Percentiles rank a stretch among this genome's conserved stretches.
These are phyloP conservation scores for Micronycteris hirsuta DNA, from an alignment of 2,113 vertebrate species.

Conservation along the genomic window DNA sequence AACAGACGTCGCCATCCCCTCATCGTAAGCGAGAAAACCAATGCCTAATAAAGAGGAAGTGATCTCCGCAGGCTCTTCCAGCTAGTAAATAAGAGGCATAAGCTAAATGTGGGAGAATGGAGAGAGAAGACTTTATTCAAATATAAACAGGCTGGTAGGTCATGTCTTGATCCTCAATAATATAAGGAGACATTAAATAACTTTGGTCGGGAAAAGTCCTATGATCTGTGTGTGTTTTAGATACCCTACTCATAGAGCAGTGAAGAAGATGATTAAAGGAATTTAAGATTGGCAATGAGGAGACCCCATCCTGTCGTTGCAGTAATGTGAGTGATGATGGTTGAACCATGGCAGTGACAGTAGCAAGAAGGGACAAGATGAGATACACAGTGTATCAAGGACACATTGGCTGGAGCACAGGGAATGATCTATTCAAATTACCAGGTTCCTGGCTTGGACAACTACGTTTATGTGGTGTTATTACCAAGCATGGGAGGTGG, in stretches of 20 bases:
- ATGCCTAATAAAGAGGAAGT: background rate
- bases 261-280: background rate
- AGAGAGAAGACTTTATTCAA: background rate
- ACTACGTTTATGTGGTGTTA: background rate
- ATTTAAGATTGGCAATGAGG: background rate
- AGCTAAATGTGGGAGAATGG: background rate
- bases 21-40: background rate
- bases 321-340: background rate
- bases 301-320: background rate
- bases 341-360: background rate
- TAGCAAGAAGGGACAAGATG: background rate
- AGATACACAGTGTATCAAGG: background rate
- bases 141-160: background rate
- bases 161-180: background rate
- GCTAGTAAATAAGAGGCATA: background rate
- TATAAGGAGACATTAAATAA: background rate
- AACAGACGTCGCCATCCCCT: background rate
- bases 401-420: background rate
- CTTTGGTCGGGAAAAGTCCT: fast-evolving
- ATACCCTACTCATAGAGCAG: background rate
- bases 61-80: background rate
- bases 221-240: background rate
- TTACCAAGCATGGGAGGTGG: background rate
- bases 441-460: background rate
- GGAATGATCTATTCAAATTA: background rate